Base-by-base conservation (phyloP, 2,797 vertebrate species). In the Lophotriccus pileatus region DNA sequence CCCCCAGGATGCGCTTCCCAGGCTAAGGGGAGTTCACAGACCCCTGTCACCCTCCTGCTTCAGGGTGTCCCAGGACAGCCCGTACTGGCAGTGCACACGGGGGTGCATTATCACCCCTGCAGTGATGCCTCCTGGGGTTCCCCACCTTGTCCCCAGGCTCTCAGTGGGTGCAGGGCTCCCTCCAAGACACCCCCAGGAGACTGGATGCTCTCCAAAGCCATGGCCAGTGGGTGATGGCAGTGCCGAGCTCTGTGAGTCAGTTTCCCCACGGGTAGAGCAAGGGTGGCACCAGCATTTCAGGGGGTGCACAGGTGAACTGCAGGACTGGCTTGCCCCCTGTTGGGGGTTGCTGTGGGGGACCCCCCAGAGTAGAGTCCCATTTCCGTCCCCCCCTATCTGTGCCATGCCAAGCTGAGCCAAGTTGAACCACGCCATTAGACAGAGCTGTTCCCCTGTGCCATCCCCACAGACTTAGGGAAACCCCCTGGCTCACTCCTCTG, bases 181-280 rank as follows among this genome's bases (percentile, higher is more conserved):
- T 77, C 43, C 2, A 7, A 55, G n/a, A 4, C 6, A 39, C 14
- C 22, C 2, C 13, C 2, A 1, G 21, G 19, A 37, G 14, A 43
- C 16, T 5, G 2, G 46, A 47, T 21, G 3, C 4, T 18, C 32
- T 15, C 23, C 0, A 1, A 43, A 27, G 10, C 13, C 0, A 1
- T 19, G 49, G 17, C 14, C 7, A 8, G 46, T 14, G 55, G 46
- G 32, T 9, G 2, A 72, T 16, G 25, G 18, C 22, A 67, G 28
- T 34, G 50, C 46, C 18, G 12, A 27, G 43, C 36, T 80, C 68
- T 2, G 6, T 76, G 56, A 47, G 47, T 75, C 63, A 41, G 63
- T 75, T 79, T 85, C 67, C 50, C 68, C 24, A 43, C 0, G 20
- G 47, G 37, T 1, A 44, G n/a, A 62, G 14, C 0, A 1, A 36